Evolutionary conservation across 2,888 invertebrate genomes (phyloP).

Genomic region (Dolomedes plantarius): DNA sequence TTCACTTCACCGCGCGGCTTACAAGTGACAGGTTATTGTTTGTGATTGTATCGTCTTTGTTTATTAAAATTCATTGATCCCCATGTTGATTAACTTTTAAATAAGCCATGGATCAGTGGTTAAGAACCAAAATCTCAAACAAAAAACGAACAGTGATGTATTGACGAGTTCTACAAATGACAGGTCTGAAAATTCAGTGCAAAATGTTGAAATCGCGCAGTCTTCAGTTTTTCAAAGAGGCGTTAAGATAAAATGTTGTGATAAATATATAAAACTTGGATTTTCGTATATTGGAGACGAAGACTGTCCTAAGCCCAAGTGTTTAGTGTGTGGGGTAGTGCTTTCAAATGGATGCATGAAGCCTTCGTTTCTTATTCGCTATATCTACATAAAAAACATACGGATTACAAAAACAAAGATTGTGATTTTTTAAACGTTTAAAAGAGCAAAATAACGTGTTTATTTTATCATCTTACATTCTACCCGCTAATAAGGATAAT

Average conservation of each 20-base stretch:
- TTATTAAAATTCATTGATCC: neutral
- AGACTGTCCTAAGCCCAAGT: too few relatives aligned
- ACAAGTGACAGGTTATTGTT: neutral
- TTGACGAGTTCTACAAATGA: neutral
- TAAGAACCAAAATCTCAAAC: neutral
- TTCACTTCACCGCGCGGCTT: neutral
- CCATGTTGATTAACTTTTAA: too few relatives aligned
- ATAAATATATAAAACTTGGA: neutral
- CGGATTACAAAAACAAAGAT: too few relatives aligned
- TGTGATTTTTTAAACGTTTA: too few relatives aligned
- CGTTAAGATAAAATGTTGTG: too few relatives aligned
- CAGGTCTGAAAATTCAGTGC: neutral
- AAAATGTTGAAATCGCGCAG: neutral
- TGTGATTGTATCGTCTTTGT: neutral
- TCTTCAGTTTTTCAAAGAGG: neutral
- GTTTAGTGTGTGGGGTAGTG: too few relatives aligned
- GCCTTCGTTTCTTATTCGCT: too few relatives aligned
- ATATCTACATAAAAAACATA: neutral
- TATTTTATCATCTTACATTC: too few relatives aligned
- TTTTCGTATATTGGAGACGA: neutral
- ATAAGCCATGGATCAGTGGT: neutral
- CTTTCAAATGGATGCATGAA: too few relatives aligned
- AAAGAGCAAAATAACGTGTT: neutral
- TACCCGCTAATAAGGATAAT: too few relatives aligned
- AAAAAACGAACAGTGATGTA: neutral